Evolutionary conservation across 2,113 vertebrate species (phyloP), one percentile per base, ranked within the genome.

Genomic region (Calidris pugnax): DNA sequence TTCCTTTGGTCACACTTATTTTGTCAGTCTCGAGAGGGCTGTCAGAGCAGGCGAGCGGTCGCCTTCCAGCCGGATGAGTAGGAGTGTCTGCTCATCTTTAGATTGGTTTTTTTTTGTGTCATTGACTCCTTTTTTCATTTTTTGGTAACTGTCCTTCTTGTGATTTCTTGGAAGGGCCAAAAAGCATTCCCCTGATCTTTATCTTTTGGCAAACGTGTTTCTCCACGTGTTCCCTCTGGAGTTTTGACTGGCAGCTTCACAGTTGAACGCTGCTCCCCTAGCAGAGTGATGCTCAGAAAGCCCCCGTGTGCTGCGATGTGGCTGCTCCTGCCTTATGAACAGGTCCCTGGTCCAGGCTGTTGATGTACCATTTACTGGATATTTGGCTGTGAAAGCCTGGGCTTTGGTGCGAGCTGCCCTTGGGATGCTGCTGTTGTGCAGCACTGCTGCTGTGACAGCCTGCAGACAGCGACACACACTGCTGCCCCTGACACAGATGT

Each of bases 281-380:
- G n/a, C 55, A 9, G n/a, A 11, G 17, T 2, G 10, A 26, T 4
- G 19, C 48, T 76, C 12, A 4, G 32, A 22, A 74, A 28, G 32
- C 14, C 30, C 12, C 5, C 3, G 26, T 3, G 32, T 14, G 47
- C 39, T 47, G 45, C 2, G 4, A 8, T 23, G 14, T 43, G 0
- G 0, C n/a, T 11, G 53, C 47, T 53, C 3, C 1, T 32, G 41
- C 41, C 1, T 24, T 24, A 10, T 10, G 16, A 48, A 9, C 4
- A 3, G 26, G 5, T 62, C 45, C 45, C 22, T 15, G 9, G 3
- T 26, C n/a, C 4, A 3, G 32, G 41, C 27, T 18, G 6, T 21
- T 26, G 33, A 48, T 64, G 6, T 1, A 4, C 23, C 21, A 1
- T 74, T 47, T 59, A 28, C 59, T n/a, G 60, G 32, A 8, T 62